Base-by-base conservation (phyloP, 2,113 vertebrate genomes). In the Amblyopsis rosae region DNA sequence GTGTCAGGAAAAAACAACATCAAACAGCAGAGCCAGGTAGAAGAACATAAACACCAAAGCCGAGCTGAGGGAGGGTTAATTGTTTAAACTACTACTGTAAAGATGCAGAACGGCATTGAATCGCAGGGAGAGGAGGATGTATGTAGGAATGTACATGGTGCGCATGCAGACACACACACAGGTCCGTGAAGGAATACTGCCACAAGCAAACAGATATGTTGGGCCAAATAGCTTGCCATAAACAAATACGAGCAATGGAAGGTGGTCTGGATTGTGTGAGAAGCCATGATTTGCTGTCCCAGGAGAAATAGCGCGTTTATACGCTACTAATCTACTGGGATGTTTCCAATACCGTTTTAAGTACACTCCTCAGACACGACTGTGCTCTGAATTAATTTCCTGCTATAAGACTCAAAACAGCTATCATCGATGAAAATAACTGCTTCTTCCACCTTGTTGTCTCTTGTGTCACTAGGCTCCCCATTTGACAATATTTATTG, bases 11-110 rank as follows among this genome's bases (percentile, higher is more conserved):
- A 72, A 50, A 66, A 71, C 26, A 79, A 69, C 32, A 53, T 26
- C 26, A 53, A 82, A 55, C 59, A 73, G 75, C 70, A 75, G 82
- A 80, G 75, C 72, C 74, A 76, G 65, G 67, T 70, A 62, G 60
- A 71, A 78, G 62, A 77, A 82, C 41, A 26, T 16, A 75, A 63
- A 63, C 49, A 19, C 1, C 13, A 63, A 63, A 17, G 45, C 3
- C 9, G 16, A 57, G 65, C 79, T 71, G 55, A 64, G 68, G 49
- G 50, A 26, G 26, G 57, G 58, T 47, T 57, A 67, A 67, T 47
- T 49, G 46, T 7, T 17, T 26, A 26, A 26, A 41, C 35, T 41
- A 41, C 35, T 41, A 6, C 35, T 41, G 1, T 41, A 8, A 6
- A 41, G 35, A 41, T 41, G 35, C 35, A 41, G 35, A 6, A 41